Conservation (phyloP, 2,888 invertebrate genomes). For the Chirona hameri region DNA sequence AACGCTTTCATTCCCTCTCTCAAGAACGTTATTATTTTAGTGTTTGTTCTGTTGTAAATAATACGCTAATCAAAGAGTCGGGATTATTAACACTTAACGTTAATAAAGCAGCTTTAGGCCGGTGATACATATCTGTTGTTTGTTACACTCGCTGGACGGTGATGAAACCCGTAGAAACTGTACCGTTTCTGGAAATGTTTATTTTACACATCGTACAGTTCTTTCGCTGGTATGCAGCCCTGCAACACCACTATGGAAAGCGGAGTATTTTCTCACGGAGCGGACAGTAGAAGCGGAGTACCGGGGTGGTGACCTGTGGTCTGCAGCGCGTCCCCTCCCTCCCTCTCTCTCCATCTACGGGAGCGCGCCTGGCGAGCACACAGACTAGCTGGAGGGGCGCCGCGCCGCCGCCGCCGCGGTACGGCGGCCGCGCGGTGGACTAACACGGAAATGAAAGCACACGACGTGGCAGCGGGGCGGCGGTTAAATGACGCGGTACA, state of each 20-base stretch:
- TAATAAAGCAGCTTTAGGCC: constrained; percentile 22
- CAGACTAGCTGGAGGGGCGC: background rate
- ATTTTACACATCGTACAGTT: constrained; percentile 26
- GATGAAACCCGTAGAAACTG: no score
- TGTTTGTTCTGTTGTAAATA: constrained; percentile 25
- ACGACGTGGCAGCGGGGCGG: background rate
- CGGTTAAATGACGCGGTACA: constrained; percentile 8
- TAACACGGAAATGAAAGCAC: constrained; percentile 23
- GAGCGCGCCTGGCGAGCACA: background rate
- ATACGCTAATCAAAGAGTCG: background rate
- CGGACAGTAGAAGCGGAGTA: constrained; percentile 5
- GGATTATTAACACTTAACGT: constrained; percentile 9
- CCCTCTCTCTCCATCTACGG: background rate
- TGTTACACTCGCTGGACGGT: no score
- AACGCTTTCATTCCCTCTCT: constrained; percentile 24
- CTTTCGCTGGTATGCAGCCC: background rate
- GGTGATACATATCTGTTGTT: background rate
- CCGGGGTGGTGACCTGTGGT: background rate
- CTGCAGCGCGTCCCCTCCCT: background rate
- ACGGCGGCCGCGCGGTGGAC: background rate
- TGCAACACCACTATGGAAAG: constrained; percentile 12
- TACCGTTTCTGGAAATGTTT: constrained; percentile 10
- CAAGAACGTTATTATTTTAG: constrained; percentile 2
- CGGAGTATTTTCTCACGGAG: constrained; percentile 22
- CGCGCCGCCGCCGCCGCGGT: background rate